A percentile compares a stretch with the other conserved stretches of the same genome.
Evolutionary conservation across 2,797 vertebrate genomes (phyloP).

Genomic region (Ctenopoma kingsleyae): DNA sequence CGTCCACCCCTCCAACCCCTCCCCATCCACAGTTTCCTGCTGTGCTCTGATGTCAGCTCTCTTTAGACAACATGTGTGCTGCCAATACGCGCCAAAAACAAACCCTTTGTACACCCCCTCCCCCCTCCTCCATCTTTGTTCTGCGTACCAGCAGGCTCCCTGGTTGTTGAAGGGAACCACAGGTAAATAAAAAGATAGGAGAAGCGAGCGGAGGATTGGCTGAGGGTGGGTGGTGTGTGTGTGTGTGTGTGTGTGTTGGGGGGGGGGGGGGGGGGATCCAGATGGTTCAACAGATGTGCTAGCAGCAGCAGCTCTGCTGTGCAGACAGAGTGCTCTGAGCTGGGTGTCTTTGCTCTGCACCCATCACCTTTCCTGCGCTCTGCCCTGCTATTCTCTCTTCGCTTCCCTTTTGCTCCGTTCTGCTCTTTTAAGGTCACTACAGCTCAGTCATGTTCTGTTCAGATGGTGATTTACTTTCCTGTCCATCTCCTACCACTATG

Average conservation of each 20-base stretch:
- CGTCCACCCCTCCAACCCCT: constrained; percentile 88
- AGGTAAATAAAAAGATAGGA: constrained; percentile 96
- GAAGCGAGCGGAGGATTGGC: constrained; percentile 39
- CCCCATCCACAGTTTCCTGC: constrained; percentile 90
- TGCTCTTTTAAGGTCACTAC: constrained; percentile 65
- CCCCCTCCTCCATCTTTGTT: constrained; percentile 88
- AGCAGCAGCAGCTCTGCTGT: constrained; percentile 93
- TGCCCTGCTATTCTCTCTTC: constrained; percentile 40
- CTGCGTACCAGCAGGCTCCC: constrained; percentile 93
- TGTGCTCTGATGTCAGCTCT: constrained; percentile 99
- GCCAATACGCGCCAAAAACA: constrained; percentile 94
- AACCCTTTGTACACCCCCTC: constrained; percentile 93
- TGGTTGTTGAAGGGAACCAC: constrained; percentile 89
- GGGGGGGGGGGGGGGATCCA: constrained; percentile 86
- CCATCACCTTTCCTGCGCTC: constrained; percentile 71
- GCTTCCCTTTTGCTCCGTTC: constrained; percentile 46
- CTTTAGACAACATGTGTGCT: constrained; percentile 99
- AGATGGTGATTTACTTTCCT: constrained; percentile 38
- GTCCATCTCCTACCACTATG: constrained; percentile 34
- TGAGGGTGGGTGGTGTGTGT: constrained; percentile 47
- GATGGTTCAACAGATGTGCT: constrained; percentile 99
- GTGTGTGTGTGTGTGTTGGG: too few relatives aligned
- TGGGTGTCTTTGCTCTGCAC: constrained; percentile 64
- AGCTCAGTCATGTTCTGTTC: constrained; percentile 29
- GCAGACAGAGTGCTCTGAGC: constrained; percentile 81